phyloP scores from a whole-genome alignment of 2,113 vertebrate species.

The Danio rerio region GRCz12tu NC_133195.1:40231501-40232000 shows the following conservation, averaged over 20 bases:
- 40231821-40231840: not conserved
- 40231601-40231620: too few species aligned
- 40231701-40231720: too few species aligned
- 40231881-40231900: conserved; percentile 34
- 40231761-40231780: not conserved
- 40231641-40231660: too few species aligned
- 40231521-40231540: too few species aligned
- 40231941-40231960: conserved; percentile 41
- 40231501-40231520: too few species aligned
- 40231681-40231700: too few species aligned
- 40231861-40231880: conserved; percentile 3
- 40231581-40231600: too few species aligned
- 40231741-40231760: not conserved
- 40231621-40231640: too few species aligned
- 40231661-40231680: too few species aligned
- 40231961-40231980: conserved; percentile 45
- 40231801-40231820: not conserved
- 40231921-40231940: conserved; percentile 48
- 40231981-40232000: conserved; percentile 4
- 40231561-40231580: too few species aligned
- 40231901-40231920: conserved; percentile 27
- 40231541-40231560: too few species aligned
- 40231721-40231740: too few species aligned
- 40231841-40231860: not conserved
- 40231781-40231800: not conserved